A percentile compares a stretch with the other conserved stretches of the same genome.
Evolutionary conservation across 2,797 vertebrate species (phyloP).

Genomic region (Gymnocypris eckloni): DNA sequence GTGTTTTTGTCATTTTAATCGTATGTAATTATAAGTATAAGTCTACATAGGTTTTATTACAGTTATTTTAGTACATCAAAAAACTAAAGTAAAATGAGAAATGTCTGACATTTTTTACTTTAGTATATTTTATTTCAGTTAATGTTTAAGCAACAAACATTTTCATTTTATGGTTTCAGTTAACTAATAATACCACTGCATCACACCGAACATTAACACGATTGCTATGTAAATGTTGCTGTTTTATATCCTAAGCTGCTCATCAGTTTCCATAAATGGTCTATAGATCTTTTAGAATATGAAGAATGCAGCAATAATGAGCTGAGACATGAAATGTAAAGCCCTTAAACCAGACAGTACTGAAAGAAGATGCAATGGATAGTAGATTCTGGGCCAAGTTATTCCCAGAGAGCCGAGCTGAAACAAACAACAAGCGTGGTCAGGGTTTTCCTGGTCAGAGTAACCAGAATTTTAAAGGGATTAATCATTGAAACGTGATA

Average conservation of each 20-base stretch:
- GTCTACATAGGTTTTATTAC: no score
- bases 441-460: no score
- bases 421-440: background rate
- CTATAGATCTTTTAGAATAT: background rate
- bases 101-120: background rate
- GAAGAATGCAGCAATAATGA: background rate
- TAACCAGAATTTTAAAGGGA: no score
- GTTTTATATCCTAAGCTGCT: background rate
- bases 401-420: slow-evolving; percentile 57
- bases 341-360: background rate
- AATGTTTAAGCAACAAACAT: background rate
- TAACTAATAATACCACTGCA: background rate
- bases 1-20: no score
- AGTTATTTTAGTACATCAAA: background rate
- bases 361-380: slow-evolving; percentile 45
- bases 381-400: slow-evolving; percentile 67
- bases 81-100: background rate
- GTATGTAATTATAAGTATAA: no score
- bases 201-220: no score
- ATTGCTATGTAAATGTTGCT: background rate
- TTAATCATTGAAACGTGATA: no score
- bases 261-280: background rate
- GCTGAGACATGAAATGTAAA: background rate
- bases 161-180: background rate
- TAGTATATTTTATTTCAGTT: background rate